phyloP scores from a whole-genome alignment of 2,888 invertebrate species.

The Caenorhabditis sp. region DNA sequence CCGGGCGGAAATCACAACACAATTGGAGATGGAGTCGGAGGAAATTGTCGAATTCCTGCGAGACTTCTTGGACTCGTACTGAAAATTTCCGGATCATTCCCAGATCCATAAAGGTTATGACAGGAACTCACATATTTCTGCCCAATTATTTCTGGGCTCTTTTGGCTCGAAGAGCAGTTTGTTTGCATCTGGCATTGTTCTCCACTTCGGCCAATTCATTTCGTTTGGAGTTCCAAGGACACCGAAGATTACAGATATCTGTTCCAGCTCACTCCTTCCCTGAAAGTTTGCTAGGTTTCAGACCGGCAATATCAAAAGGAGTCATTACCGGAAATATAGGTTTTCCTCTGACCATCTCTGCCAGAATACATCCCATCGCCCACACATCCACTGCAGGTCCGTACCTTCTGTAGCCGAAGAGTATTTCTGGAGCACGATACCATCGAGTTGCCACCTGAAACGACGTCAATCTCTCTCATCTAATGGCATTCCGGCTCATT shows the following conservation, averaged over 20 bases:
- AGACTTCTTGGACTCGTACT: slow-evolving; percentile 46
- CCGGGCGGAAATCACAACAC: slow-evolving; percentile 56
- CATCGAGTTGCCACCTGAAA: slow-evolving; percentile 77
- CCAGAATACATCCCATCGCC: slow-evolving; percentile 79
- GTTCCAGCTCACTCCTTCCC: slow-evolving; percentile 81
- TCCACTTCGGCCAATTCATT: slow-evolving; percentile 79
- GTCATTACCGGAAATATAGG: slow-evolving; percentile 76
- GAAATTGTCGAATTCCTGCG: slow-evolving; percentile 52
- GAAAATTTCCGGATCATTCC: slow-evolving; percentile 8
- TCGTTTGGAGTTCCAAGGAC: slow-evolving; percentile 78
- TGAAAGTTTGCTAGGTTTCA: slow-evolving; percentile 48
- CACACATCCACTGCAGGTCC: slow-evolving; percentile 73
- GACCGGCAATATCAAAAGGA: not conserved
- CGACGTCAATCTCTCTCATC: slow-evolving; percentile 1
- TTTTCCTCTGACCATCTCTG: slow-evolving; percentile 74
- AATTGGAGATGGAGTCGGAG: slow-evolving; percentile 62
- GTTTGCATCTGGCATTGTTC: slow-evolving; percentile 70
- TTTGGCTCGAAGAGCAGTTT: slow-evolving; percentile 71
- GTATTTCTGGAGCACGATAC: slow-evolving; percentile 80
- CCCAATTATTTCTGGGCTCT: slow-evolving; percentile 63
- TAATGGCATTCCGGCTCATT: not conserved
- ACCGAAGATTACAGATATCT: slow-evolving; percentile 76
- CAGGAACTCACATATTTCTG: slow-evolving; percentile 49
- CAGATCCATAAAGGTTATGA: not conserved
- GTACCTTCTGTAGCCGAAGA: slow-evolving; percentile 73